These are phyloP conservation scores for Fratercula arctica DNA, from an alignment of 2,797 vertebrate species.

Conservation along the genomic window DNA sequence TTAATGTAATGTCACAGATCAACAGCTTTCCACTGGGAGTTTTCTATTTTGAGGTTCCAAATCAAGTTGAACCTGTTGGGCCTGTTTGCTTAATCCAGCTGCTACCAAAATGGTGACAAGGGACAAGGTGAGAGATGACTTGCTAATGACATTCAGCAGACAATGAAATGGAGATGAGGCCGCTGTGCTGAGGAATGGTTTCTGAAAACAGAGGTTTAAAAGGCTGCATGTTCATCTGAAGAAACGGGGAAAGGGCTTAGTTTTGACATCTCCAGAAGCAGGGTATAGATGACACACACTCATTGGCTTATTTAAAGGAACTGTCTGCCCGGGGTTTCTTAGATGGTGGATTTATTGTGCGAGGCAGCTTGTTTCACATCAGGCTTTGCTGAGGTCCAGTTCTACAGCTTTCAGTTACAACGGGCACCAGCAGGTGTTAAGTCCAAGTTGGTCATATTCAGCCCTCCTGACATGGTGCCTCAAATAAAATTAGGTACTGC, in stretches of 20 bases:
- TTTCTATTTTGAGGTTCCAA: neutral
- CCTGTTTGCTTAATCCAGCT: neutral
- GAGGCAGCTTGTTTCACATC: neutral
- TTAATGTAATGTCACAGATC: neutral
- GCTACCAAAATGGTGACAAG: neutral
- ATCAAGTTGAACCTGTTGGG: neutral
- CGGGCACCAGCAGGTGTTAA: neutral
- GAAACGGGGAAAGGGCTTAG: neutral
- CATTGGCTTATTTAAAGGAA: neutral
- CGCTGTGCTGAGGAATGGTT: neutral
- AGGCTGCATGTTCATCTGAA: neutral
- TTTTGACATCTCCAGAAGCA: neutral
- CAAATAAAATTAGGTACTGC: neutral
- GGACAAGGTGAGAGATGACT: neutral
- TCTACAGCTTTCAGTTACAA: neutral
- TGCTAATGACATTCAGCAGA: neutral
- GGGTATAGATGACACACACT: neutral
- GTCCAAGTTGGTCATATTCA: neutral
- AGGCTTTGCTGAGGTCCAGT: neutral
- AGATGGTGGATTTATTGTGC: neutral
- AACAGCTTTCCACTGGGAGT: neutral
- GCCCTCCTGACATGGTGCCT: neutral
- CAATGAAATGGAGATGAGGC: neutral
- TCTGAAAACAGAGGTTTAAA: neutral
- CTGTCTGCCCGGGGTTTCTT: neutral